These are phyloP conservation scores for Lepetodrilus schrolli DNA, from an alignment of 2,888 invertebrate genomes.

Conservation along the genomic window DNA sequence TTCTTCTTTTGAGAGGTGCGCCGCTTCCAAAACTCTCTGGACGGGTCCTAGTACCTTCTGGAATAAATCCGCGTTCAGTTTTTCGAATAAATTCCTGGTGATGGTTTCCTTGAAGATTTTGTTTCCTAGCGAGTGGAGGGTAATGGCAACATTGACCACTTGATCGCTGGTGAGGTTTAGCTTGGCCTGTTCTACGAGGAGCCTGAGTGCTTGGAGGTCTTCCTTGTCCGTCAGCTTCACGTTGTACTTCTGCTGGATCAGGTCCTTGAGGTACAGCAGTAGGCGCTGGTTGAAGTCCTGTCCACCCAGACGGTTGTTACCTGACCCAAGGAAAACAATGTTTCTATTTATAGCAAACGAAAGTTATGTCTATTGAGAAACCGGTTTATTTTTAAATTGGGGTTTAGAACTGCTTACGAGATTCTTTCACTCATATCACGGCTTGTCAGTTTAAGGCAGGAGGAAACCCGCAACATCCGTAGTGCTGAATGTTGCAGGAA, in stretches of 20 bases:
- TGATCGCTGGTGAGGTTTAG: slow-evolving; percentile 70
- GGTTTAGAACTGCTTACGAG: no score
- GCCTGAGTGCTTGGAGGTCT: slow-evolving; percentile 75
- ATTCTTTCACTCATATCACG: no score
- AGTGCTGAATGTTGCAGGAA: no score
- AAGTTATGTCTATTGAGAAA: no score
- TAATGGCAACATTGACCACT: slow-evolving; percentile 62
- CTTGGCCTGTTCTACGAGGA: slow-evolving; percentile 75
- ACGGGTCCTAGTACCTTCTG: slow-evolving; percentile 76
- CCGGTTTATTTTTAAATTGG: no score
- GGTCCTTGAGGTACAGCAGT: slow-evolving; percentile 66
- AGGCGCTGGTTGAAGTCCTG: slow-evolving; percentile 78
- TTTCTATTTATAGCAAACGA: no score
- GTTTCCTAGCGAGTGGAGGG: slow-evolving; percentile 68
- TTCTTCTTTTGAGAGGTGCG: slow-evolving; percentile 67
- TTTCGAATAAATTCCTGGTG: slow-evolving; percentile 75
- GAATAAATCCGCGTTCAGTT: slow-evolving; percentile 76
- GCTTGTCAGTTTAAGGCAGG: no score
- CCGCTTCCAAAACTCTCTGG: slow-evolving; percentile 73
- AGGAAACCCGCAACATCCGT: no score
- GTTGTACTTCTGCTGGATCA: slow-evolving; percentile 65
- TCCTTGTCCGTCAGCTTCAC: slow-evolving; percentile 72
- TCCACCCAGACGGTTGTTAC: slow-evolving; percentile 78
- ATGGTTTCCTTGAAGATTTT: slow-evolving; percentile 64
- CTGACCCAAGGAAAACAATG: slow-evolving; percentile 47